Evolutionary conservation across 2,888 invertebrate species (phyloP), one percentile per base, ranked within the genome.

Genomic region (Allacma fusca): DNA sequence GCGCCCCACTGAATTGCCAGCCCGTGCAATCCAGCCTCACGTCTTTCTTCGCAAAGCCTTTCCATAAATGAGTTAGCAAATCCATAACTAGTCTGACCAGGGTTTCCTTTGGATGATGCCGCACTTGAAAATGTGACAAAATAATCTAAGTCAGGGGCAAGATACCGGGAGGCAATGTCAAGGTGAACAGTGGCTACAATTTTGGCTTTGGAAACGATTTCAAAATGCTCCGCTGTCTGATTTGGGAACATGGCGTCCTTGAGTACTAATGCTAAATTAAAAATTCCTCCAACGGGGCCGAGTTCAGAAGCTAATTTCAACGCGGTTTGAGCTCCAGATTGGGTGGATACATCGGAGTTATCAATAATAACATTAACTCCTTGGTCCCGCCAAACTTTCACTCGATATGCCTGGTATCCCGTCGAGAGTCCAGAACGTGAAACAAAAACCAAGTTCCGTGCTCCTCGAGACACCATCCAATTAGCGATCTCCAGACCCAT

Each of bases 401-500:
- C 87, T 81, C 93, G 90, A 70, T 91, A 89, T 0, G 90, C 88
- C 86, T 97, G 96, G 86, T 96, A 97, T 29, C 95, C 95, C 75
- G 92, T 93, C 64, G 89, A 89, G 43, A 96, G 86, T 0, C 96
- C 96, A 24, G 90, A 90, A 78, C 95, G 90, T 0, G 96, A 95
- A 0, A 93, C 93, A 0, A 97, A 88, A 0, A 96, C 89, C 19
- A 97, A 84, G 81, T 93, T 92, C 83, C 88, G 90, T 0, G 93
- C 95, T 0, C 96, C 96, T 81, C 96, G 89, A 72, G 93, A 86
- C 70, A 95, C 90, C 84, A 98, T 88, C 94, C 95, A 96, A 85
- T 95, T 93, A 0, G 92, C 91, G 69, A 97, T 87, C 86, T 97
- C 97, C 69, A 97, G 88, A 5, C 97, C 97, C 85, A 97, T 95